Evolutionary conservation across 2,797 vertebrate species (phyloP), one percentile per base, ranked within the genome.

Genomic region (Myotis planiceps): DNA sequence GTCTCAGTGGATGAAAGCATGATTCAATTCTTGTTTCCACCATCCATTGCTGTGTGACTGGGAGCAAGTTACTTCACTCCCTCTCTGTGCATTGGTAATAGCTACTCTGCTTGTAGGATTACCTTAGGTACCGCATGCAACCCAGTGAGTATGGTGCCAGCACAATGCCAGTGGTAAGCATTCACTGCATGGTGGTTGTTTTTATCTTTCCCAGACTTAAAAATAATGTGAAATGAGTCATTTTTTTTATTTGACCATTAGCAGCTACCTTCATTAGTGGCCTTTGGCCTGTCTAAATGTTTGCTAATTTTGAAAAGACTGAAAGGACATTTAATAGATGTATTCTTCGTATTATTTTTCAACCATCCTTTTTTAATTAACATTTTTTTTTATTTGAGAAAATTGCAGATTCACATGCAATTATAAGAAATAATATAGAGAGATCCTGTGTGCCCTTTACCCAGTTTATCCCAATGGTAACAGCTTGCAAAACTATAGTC

Each of bases 321-420:
- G 53, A 51, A 68, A 72, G 53, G 39, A 34, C 9, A 65, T 47
- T 81, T 88, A 68, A 81, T 49, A 88, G n/a, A 27, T 63, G 9
- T 42, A 58, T 55, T 75, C 6, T 92, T 88, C 34, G 12, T 86
- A 25, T 55, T 83, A 66, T 74, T 96, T 90, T 83, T 92, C 84
- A 75, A 21, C 25, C 5, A 68, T 68, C 14, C 7, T 93, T 93
- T 88, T 85, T 13, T 15, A 94, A 83, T 90, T 90, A 81, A 69
- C 32, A n/a, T 37, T 60, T 82, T 10, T 85, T 63, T 87, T 63
- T n/a, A 68, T 81, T 92, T 80, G 47, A 94, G 39, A 60, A 45
- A n/a, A 68, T 85, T 82, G 5, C 34, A 83, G 39, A 80, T 68
- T 80, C 45, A 66, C 4, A 42, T 37, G 42, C 13, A 95, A 5